These are phyloP conservation scores for Empidonax traillii DNA, from an alignment of 2,113 vertebrate genomes.

Conservation along the genomic window DNA sequence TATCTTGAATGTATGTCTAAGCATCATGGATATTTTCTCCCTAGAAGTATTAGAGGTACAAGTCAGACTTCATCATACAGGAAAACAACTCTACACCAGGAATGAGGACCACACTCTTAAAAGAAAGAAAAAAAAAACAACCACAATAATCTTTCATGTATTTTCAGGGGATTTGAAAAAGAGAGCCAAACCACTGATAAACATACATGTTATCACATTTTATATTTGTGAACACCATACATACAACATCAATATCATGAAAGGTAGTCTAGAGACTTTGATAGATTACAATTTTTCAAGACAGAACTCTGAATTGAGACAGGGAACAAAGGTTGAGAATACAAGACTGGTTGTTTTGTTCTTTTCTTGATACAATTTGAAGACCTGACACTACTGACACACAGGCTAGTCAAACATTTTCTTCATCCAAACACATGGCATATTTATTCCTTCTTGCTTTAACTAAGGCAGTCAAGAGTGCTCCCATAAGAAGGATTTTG, in stretches of 20 bases:
- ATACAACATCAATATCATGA: neutral
- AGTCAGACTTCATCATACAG: neutral
- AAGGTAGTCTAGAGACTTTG: neutral
- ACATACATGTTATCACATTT: neutral
- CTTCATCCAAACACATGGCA: neutral
- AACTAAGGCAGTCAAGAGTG: neutral
- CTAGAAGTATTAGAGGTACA: neutral
- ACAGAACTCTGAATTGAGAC: neutral
- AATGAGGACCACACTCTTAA: neutral
- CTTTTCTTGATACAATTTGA: neutral
- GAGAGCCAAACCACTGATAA: neutral
- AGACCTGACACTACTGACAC: neutral
- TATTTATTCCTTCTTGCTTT: neutral
- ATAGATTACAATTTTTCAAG: neutral
- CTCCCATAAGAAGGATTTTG: neutral
- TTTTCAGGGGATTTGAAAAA: neutral
- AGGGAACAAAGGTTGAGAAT: neutral
- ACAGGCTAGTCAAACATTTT: neutral
- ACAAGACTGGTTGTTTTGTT: neutral
- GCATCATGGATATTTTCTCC: neutral
- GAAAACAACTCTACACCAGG: neutral
- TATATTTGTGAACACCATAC: neutral
- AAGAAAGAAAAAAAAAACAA: neutral
- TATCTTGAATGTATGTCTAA: neutral
- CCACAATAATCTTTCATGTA: neutral